Conservation (phyloP, 2,888 invertebrate species). For the Dastarcus helophoroides region DNA sequence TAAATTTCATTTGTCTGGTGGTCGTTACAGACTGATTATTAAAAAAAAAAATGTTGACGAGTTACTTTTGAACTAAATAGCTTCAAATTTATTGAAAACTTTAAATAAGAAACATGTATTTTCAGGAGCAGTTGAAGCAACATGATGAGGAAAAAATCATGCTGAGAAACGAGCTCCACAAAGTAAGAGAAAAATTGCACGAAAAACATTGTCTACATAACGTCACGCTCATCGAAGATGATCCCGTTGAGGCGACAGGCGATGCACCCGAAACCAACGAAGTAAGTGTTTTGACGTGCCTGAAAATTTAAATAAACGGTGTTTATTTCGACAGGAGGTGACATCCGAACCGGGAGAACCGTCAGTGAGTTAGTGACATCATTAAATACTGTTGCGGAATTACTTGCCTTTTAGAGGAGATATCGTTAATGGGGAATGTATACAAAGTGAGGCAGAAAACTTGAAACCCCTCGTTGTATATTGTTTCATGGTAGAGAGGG, state of each 20-base stretch:
- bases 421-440: no score
- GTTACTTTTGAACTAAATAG: no score
- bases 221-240: conserved; percentile 18
- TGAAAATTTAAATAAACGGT: conserved; percentile 1
- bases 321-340: conserved; percentile 8
- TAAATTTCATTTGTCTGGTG: no score
- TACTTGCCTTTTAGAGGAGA: no score
- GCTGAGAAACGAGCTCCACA: conserved; percentile 58
- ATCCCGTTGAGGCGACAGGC: conserved; percentile 19
- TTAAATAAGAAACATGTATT: conserved; percentile 14
- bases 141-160: conserved; percentile 65
- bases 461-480: no score
- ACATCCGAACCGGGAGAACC: conserved; percentile 3
- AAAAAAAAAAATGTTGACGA: no score
- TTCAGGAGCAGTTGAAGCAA: conserved; percentile 60
- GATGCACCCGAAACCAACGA: conserved; percentile 30
- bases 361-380: conserved; percentile 8
- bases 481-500: conserved; percentile 21
- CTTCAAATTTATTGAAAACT: no score
- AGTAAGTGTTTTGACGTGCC: conserved; percentile 15
- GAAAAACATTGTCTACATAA: conserved; percentile 40
- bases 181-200: conserved; percentile 59
- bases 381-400: no score
- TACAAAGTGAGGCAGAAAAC: no score
- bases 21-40: no score